Conservation (phyloP, 1,140 invertebrate species). For the Drosophila varians region DNA sequence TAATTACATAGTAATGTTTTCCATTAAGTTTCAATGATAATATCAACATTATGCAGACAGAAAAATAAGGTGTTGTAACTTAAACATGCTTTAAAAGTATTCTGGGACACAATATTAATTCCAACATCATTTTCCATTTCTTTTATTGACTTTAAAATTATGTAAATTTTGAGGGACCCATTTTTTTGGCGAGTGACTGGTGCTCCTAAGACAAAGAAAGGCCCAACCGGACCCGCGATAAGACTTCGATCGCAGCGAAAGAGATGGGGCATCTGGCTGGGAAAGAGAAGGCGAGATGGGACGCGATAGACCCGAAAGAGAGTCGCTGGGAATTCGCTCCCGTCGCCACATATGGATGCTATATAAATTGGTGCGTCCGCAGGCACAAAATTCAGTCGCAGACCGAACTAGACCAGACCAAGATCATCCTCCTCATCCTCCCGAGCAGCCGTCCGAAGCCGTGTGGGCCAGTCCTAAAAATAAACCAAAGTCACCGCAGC, state of each 20-base stretch:
- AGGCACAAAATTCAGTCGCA: conserved; percentile 53
- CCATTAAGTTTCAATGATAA: conserved; percentile 28
- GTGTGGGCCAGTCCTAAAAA: conserved; percentile 42
- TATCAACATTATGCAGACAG: conserved; percentile 19
- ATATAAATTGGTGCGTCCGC: conserved; percentile 50
- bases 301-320: conserved; percentile 9
- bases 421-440: conserved; percentile 25
- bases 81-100: too few relatives aligned
- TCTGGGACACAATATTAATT: too few relatives aligned
- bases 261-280: background rate
- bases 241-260: conserved; percentile 5
- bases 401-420: conserved; percentile 38
- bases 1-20: conserved; percentile 44
- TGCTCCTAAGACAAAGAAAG: conserved; percentile 51
- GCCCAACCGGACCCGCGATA: conserved; percentile 41
- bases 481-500: conserved; percentile 36
- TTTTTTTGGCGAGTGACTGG: conserved; percentile 9
- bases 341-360: conserved; percentile 20
- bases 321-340: conserved; percentile 2
- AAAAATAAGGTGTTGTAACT: conserved; percentile 11
- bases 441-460: background rate
- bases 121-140: background rate
- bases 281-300: conserved; percentile 10
- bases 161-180: background rate
- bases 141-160: background rate